Evolutionary conservation across 92 coral and sea anemone species (phyloP), one percentile per base, ranked within the genome.

Genomic region (Epizoanthus rinbou): DNA sequence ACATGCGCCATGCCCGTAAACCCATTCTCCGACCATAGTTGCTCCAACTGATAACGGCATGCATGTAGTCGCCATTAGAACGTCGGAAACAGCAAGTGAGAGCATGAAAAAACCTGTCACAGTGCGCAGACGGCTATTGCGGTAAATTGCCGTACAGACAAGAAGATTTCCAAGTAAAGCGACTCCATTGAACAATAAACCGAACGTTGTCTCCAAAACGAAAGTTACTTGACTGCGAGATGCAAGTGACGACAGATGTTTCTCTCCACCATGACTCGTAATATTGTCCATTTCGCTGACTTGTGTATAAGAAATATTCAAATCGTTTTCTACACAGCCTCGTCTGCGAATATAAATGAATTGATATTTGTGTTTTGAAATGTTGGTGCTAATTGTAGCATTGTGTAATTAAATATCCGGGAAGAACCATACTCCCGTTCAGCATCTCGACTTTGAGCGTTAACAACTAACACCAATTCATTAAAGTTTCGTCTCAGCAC

Each of bases 101-200:
- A 76, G 70, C 45, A 76, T 76, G 56, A 76, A 76, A 31, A 59
- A 76, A 17, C 82, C 82, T 59, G 82, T 76, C 33, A 62, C 56
- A 1, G 82, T 59, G 6, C 82, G 82, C 57, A 76, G 65, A 19
- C 82, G 82, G 25, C 70, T 37, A 69, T 76, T 76, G 22, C 70
- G 62, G 69, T 59, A 76, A 59, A 76, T 58, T 76, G 82, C 82
- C 5, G 50, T 76, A 60, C 82, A 76, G 39, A 76, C 82, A 11
- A 76, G 10, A n/a, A 76, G 4, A 9, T 76, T 76, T 59, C 82
- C 82, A 14, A 60, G 65, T 23, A 76, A 43, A 39, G 82, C 82
- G 63, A 41, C 23, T 13, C 60, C 18, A 35, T 76, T 58, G 43
- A 76, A 39, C 35, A 76, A 33, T 1, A 60, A 21, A 76, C 69